phyloP scores from a whole-genome alignment of 2,113 vertebrate species.

The Dicrurus megarhynchus region DNA sequence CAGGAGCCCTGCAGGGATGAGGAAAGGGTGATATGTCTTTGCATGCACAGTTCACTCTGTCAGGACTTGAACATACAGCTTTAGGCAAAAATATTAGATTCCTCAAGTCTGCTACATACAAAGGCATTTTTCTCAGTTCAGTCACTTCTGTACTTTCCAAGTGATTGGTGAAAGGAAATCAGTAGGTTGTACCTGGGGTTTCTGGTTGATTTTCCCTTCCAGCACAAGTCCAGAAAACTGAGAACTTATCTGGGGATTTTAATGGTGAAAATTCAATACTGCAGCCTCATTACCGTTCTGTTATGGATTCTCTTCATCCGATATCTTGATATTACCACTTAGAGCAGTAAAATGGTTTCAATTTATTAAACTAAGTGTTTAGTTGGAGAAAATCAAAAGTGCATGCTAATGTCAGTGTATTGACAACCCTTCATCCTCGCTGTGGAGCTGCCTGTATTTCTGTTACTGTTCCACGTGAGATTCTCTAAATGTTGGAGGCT shows the following conservation, averaged over 20 bases:
- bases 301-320: neutral
- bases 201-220: neutral
- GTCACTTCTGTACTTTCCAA: neutral
- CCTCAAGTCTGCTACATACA: neutral
- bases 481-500: neutral
- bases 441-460: conserved; percentile 2
- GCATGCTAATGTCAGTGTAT: conserved; percentile 35
- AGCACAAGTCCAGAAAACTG: neutral
- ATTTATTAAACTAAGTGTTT: conserved; percentile 46
- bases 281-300: neutral
- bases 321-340: conserved; percentile 30
- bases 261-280: conserved; percentile 1
- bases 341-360: neutral
- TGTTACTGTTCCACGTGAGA: neutral
- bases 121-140: neutral
- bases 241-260: neutral
- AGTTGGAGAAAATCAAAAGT: conserved; percentile 39
- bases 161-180: conserved; percentile 20
- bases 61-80: neutral
- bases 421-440: neutral
- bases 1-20: neutral
- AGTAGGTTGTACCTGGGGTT: neutral
- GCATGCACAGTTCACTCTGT: neutral
- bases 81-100: neutral
- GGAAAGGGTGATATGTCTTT: neutral